These are phyloP conservation scores for Scomber scombrus DNA, from an alignment of 2,113 vertebrate species.

Conservation along the genomic window DNA sequence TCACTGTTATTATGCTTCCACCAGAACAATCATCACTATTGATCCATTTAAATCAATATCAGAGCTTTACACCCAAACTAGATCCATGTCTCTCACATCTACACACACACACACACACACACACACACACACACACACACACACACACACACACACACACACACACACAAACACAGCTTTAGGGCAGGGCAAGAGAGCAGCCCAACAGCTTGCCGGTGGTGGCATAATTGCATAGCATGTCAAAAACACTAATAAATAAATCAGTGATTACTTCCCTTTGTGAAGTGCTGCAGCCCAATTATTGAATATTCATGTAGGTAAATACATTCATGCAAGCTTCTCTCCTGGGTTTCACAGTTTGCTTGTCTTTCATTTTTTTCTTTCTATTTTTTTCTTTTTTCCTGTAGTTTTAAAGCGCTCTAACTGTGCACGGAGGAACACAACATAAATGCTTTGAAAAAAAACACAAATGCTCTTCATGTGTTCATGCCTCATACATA, in stretches of 20 bases:
- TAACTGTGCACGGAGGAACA: slow-evolving; percentile 19
- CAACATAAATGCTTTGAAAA: slow-evolving; percentile 39
- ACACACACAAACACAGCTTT: slow-evolving; percentile 13
- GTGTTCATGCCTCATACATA: slow-evolving; percentile 34
- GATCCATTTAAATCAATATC: slow-evolving; percentile 67
- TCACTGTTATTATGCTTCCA: slow-evolving; percentile 35
- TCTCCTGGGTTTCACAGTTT: slow-evolving; percentile 63
- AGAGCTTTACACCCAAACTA: slow-evolving; percentile 33
- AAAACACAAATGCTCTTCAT: slow-evolving; percentile 23
- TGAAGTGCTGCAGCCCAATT: slow-evolving; percentile 65
- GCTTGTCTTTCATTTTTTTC: slow-evolving; percentile 5
- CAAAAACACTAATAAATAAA: slow-evolving; percentile 82
- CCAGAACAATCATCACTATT: slow-evolving; percentile 70
- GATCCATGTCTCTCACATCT: neutral
- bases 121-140: neutral
- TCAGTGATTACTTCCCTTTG: slow-evolving; percentile 76
- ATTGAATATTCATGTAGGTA: slow-evolving; percentile 84
- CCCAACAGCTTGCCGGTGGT: slow-evolving; percentile 54
- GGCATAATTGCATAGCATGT: slow-evolving; percentile 68
- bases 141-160: neutral
- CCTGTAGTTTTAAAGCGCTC: slow-evolving; percentile 36
- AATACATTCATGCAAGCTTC: slow-evolving; percentile 69
- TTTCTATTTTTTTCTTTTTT: slow-evolving; percentile 11
- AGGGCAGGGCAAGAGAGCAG: slow-evolving; percentile 45
- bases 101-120: neutral